Evolutionary conservation across 2,113 vertebrate genomes (phyloP).

Genomic region (Paraplagusia blochii): DNA sequence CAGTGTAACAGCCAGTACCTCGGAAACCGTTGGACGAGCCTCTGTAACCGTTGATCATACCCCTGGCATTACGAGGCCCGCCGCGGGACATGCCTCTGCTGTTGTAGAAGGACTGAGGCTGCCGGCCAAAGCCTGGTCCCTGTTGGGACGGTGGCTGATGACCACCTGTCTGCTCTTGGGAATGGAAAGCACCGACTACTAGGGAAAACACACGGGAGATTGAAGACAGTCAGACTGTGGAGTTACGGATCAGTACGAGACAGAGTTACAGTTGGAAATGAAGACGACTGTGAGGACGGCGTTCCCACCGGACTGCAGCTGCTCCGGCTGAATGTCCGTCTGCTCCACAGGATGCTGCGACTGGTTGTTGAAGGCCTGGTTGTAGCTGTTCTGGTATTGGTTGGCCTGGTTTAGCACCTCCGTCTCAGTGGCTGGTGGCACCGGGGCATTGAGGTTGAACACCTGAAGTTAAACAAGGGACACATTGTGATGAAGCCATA

Average conservation of each 20-base stretch:
- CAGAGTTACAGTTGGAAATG: background rate
- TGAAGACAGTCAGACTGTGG: background rate
- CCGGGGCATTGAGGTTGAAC: conserved; percentile 97
- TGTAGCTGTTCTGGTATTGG: conserved; percentile 93
- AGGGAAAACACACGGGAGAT: conserved; percentile 4
- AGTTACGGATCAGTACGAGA: too few relatives aligned
- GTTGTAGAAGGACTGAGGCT: conserved; percentile 91
- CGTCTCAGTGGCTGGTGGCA: conserved; percentile 92
- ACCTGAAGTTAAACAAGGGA: conserved; percentile 76
- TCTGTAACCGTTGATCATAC: conserved; percentile 93
- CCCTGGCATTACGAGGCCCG: conserved; percentile 87
- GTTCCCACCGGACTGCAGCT: conserved; percentile 88
- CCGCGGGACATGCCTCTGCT: conserved; percentile 91
- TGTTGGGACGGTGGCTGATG: conserved; percentile 86
- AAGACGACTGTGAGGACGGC: background rate
- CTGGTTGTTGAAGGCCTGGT: conserved; percentile 88
- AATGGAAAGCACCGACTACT: conserved; percentile 93
- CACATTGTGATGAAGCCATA: conserved; percentile 46
- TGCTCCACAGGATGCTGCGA: conserved; percentile 87
- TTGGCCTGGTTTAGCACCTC: conserved; percentile 90
- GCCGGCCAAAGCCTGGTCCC: conserved; percentile 84
- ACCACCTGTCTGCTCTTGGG: conserved; percentile 87
- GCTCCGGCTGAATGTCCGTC: conserved; percentile 90
- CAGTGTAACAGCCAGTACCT: conserved; percentile 81
- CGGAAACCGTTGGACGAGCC: conserved; percentile 93